Percentiles rank a stretch among this genome's conserved stretches.
Conservation (phyloP, 2,888 invertebrate genomes). For the Eilema griseolum region DNA sequence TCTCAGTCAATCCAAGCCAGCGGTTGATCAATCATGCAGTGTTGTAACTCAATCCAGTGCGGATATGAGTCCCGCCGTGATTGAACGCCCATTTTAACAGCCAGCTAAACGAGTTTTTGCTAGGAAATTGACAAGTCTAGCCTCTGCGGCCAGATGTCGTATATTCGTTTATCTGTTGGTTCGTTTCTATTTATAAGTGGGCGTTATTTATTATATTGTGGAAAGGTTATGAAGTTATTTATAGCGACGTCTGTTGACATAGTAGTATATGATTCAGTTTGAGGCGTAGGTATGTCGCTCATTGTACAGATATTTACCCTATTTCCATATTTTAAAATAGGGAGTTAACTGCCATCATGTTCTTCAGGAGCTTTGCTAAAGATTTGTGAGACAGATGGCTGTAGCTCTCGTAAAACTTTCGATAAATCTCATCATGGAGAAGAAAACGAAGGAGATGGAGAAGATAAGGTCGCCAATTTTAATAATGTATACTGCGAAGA, state of each 20-base stretch:
- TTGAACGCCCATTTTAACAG: conserved; percentile 76
- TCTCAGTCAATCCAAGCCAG: conserved; percentile 54
- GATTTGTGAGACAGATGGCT: no score
- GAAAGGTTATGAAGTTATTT: not conserved
- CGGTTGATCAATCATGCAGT: conserved; percentile 66
- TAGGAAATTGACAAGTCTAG: conserved; percentile 62
- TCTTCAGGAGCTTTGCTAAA: no score
- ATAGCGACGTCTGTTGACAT: not conserved
- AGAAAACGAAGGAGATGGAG: no score
- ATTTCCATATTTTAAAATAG: no score
- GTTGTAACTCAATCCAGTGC: conserved; percentile 64
- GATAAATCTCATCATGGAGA: no score
- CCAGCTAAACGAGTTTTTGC: conserved; percentile 66
- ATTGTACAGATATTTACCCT: no score
- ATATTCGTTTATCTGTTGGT: conserved; percentile 12
- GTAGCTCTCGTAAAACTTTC: no score
- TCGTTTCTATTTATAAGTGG: conserved; percentile 10
- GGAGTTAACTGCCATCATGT: no score
- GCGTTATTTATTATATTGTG: not conserved
- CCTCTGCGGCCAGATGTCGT: conserved; percentile 18
- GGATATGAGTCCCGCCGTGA: conserved; percentile 73
- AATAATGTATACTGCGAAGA: no score
- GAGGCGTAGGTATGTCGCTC: no score
- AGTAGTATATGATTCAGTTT: not conserved
- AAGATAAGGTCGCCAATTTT: no score